Percentiles rank a stretch among this genome's conserved stretches.
These are phyloP conservation scores for Aphidoletes aphidimyza DNA, from an alignment of 2,888 invertebrate genomes.

Conservation along the genomic window DNA sequence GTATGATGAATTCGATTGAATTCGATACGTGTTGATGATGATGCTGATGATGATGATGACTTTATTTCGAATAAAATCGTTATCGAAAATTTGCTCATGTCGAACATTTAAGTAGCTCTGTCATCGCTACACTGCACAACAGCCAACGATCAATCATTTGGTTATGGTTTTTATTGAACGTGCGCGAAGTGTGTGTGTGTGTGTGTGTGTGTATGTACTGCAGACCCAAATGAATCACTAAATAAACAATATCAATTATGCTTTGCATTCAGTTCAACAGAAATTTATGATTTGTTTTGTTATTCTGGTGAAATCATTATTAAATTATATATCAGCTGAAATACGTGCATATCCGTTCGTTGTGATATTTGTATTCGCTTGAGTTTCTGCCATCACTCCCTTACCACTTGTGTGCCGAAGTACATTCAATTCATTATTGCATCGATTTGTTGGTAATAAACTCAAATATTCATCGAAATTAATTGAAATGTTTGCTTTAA, in stretches of 20 bases:
- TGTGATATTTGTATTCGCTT: not conserved
- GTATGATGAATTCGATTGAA: not conserved
- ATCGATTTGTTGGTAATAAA: constrained; percentile 1
- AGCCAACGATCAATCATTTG: constrained; percentile 31
- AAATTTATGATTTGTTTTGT: constrained; percentile 53
- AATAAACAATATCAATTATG: constrained; percentile 53
- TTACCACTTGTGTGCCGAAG: not conserved
- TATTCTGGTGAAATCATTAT: constrained; percentile 51
- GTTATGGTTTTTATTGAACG: not conserved
- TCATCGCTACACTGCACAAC: no score
- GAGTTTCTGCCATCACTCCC: not conserved
- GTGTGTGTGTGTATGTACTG: not conserved
- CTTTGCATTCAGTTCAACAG: constrained; percentile 34
- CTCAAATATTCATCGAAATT: constrained; percentile 36
- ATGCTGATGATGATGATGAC: not conserved
- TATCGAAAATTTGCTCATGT: not conserved
- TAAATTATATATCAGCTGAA: constrained; percentile 18
- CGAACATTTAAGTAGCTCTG: not conserved
- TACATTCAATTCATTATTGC: not conserved
- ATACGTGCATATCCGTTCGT: not conserved
- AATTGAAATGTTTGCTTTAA: constrained; percentile 39
- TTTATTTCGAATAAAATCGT: not conserved
- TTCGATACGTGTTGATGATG: not conserved
- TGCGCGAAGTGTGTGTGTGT: not conserved
- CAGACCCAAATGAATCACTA: not conserved